Evolutionary conservation across 1,140 invertebrate genomes (phyloP).

Genomic region (Zaprionus ghesquierei): DNA sequence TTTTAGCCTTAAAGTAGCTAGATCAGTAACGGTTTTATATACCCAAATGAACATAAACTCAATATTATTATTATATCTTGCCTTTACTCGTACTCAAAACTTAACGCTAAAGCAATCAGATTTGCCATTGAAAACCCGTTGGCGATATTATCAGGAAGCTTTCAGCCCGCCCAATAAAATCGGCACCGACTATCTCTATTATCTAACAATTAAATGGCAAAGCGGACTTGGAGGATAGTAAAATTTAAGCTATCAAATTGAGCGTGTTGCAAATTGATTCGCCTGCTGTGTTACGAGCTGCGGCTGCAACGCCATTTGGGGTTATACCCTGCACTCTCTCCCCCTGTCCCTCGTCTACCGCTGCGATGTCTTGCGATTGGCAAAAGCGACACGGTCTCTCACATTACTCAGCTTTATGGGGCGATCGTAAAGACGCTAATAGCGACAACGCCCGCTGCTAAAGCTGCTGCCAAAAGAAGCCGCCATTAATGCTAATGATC

Average conservation of each 20-base stretch:
- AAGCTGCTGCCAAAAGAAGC: constrained; percentile 26
- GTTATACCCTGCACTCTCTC: no score
- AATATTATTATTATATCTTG: neutral
- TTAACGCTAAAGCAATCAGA: neutral
- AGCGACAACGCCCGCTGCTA: constrained; percentile 26
- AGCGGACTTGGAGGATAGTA: neutral
- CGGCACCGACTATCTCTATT: neutral
- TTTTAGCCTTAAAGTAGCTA: neutral
- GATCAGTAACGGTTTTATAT: neutral
- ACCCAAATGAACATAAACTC: neutral
- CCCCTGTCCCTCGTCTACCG: no score
- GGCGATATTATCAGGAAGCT: neutral
- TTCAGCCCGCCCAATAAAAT: neutral
- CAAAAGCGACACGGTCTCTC: constrained; percentile 52
- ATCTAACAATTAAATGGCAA: neutral
- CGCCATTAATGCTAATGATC: constrained; percentile 67
- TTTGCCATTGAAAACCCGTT: neutral
- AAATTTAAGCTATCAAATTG: neutral
- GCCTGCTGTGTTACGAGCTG: constrained; percentile 31
- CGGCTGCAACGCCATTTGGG: constrained; percentile 8
- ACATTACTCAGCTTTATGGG: constrained; percentile 71
- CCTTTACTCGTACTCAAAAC: neutral
- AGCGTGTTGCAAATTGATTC: constrained; percentile 13
- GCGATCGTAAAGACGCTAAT: constrained; percentile 42
- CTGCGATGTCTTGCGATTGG: constrained; percentile 21